A percentile compares a stretch with the other conserved stretches of the same genome.
Conservation (phyloP, 2,888 invertebrate species). For the Palloptera scutellata region DNA sequence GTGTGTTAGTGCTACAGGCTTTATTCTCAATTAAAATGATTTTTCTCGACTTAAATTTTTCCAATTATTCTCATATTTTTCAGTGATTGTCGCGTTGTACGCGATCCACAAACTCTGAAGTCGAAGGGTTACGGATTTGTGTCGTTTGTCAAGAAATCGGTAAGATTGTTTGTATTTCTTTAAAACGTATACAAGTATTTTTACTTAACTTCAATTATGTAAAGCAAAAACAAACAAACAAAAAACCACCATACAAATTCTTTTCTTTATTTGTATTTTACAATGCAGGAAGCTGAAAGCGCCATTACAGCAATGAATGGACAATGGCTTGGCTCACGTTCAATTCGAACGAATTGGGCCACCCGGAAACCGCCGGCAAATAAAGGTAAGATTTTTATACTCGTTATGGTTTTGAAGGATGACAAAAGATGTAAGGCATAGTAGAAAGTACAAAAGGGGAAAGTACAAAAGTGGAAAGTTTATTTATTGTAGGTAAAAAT, state of each 20-base stretch:
- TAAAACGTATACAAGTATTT: slow-evolving; percentile 9
- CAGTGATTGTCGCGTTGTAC: slow-evolving; percentile 97
- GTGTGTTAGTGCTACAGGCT: too few relatives aligned
- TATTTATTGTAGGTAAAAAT: background rate
- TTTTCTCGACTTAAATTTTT: background rate
- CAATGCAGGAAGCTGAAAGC: slow-evolving; percentile 91
- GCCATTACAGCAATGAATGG: slow-evolving; percentile 99
- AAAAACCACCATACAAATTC: slow-evolving; percentile 2
- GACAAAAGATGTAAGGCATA: background rate
- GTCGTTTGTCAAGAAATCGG: slow-evolving; percentile 97
- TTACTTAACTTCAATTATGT: slow-evolving; percentile 19
- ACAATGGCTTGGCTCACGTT: slow-evolving; percentile 97
- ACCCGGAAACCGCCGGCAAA: slow-evolving; percentile 96
- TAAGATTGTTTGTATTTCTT: slow-evolving; percentile 66
- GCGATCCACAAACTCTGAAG: slow-evolving; percentile 98
- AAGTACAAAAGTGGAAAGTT: background rate
- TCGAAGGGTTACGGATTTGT: slow-evolving; percentile 99
- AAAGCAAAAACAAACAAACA: background rate
- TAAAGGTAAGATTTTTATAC: slow-evolving; percentile 72
- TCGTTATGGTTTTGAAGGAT: background rate
- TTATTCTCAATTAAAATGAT: too few relatives aligned
- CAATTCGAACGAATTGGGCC: slow-evolving; percentile 99
- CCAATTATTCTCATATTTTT: slow-evolving; percentile 45
- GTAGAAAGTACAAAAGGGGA: background rate
- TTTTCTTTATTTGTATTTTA: background rate